Conservation (phyloP, 2,797 vertebrate genomes). For the Discoglossus pictus region DNA sequence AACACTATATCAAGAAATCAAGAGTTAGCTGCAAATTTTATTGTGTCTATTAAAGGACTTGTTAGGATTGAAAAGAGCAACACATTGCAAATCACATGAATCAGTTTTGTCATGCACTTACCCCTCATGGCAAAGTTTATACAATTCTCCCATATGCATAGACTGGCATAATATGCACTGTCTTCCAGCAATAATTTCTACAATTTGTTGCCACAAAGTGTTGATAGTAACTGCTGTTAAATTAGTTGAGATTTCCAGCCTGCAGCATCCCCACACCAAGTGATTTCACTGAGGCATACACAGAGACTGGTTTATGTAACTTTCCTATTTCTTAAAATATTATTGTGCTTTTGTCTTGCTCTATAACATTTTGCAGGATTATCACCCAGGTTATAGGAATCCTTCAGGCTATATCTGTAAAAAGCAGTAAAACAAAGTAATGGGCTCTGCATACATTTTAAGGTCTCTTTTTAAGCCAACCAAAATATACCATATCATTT, state of each 20-base stretch:
- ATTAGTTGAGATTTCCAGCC: constrained; percentile 31
- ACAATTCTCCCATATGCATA: constrained; percentile 11
- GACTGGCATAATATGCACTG: constrained; percentile 2
- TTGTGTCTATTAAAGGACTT: constrained; percentile 5
- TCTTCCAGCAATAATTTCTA: constrained; percentile 36
- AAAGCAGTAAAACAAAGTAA: too few species aligned
- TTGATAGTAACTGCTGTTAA: constrained; percentile 37
- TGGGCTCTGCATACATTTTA: too few species aligned
- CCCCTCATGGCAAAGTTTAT: constrained; percentile 21
- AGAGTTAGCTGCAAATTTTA: not conserved
- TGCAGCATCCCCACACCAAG: constrained; percentile 11
- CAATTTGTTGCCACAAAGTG: constrained; percentile 37
- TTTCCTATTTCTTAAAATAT: too few species aligned
- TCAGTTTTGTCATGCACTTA: constrained; percentile 15
- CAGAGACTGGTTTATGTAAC: constrained; percentile 9
- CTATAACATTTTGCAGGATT: too few species aligned
- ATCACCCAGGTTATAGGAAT: too few species aligned
- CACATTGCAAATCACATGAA: constrained; percentile 31
- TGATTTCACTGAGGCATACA: constrained; percentile 4
- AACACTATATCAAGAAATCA: not conserved
- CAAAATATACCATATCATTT: too few species aligned
- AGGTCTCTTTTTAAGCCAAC: too few species aligned
- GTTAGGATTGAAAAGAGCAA: constrained; percentile 3
- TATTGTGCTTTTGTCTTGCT: too few species aligned
- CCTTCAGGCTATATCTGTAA: too few species aligned